Base-by-base conservation (phyloP, 2,797 vertebrate genomes). In the Melanotaenia nigrans region DNA sequence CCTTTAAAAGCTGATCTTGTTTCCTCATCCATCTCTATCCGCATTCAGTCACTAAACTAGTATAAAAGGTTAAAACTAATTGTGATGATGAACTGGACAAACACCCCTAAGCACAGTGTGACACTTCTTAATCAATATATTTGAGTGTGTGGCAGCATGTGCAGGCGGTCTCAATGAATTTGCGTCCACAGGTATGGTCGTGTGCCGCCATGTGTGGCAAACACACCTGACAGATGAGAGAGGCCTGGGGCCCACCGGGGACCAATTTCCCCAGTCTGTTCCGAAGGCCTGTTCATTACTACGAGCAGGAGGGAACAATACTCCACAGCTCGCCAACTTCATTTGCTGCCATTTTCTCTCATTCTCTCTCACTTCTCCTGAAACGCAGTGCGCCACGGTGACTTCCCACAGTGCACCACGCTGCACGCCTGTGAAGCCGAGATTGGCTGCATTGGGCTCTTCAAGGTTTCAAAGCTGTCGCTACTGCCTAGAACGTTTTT, bases 261-360 rank as follows among this genome's bases (percentile, higher is more conserved):
- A 89, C 84, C 87, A 89, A 89, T 90, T 90, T 82, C 83, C 84
- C 79, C 82, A 66, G 85, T 81, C 86, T 89, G 85, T 81, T 91
- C 63, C 25, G 30, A 78, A 72, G 71, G 86, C 86, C 82, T 86
- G 90, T 92, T 93, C 89, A 92, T 93, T 90, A 92, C 83, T 18
- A 73, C 20, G 28, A 84, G 76, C 86, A 65, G 85, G 83, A 80
- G 84, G 79, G 82, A 90, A 90, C 87, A 92, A 93, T 90, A 85
- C 85, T 78, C 78, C 69, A 33, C 82, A 86, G 70, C 74, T 77
- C 73, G 74, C 88, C 86, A 89, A 78, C 81, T 90, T 90, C 85
- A 91, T 90, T 90, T 86, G 80, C 82, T 87, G 81, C 87, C 87
- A 87, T 88, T 90, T 89, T 82, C 88, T 74, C 75, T 89, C 82